Evolutionary conservation across 1,140 invertebrate species (phyloP), one percentile per base, ranked within the genome.

Genomic region (Lasaia peninsularis): DNA sequence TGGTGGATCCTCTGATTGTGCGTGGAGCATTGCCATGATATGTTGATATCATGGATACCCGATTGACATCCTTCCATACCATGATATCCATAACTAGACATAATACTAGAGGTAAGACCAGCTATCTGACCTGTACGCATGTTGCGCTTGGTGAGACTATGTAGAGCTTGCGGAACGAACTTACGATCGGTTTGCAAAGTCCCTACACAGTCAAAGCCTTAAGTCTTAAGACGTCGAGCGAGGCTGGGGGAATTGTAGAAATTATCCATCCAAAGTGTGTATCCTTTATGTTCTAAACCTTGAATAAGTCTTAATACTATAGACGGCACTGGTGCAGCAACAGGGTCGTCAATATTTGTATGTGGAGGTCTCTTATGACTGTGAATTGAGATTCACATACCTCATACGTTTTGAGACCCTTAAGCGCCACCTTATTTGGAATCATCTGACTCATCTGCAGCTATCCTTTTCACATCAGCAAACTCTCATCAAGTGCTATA

Each of bases 351-450:
- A 8, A 6, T 11, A 6, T 32, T 24, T 24, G 21, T 9, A 10
- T 2, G 32, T 34, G 40, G 16, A n/a, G 14, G 7, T 44, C n/a
- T 35, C 11, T 37, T 53, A 31, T 35, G 14, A 8, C 56, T 12
- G 44, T 71, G 51, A n/a, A 69, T 34, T 34, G 10, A 34, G 33
- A 34, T 34, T 34, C 33, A 34, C 33, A 34, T n/a, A 34, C 4
- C n/a, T 11, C 71, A 35, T 67, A 71, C 6, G 62, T 67, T 59
- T 73, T 73, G 0, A 73, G 64, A 0, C 63, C 65, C 1, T 65
- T 52, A 40, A 9, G 4, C 0, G 68, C 68, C 8, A 58, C 57
- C 60, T 71, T 69, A 16, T 62, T 66, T 1, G 14, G 31, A 11
- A 67, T 65, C 12, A 60, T 53, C 51, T 67, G 62, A 5, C 59